Base-by-base conservation (phyloP, 2,797 vertebrate species). In the Xenopus petersii region DNA sequence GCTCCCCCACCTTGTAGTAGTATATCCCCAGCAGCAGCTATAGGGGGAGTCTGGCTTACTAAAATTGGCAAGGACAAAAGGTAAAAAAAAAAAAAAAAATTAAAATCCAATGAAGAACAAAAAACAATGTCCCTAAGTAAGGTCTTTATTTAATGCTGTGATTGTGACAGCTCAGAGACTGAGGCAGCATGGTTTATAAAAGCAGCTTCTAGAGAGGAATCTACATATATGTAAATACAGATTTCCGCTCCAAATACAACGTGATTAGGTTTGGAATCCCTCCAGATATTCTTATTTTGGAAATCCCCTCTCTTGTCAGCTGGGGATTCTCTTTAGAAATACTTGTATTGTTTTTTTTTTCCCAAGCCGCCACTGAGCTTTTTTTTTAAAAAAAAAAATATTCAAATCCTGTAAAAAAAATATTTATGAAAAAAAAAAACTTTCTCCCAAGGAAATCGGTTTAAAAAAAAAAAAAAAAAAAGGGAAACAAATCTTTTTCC, bases 61-160 rank as follows among this genome's bases (percentile, higher is more conserved):
- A 36, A 36, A 36, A 36, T 6, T 36, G 33, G 6, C 33, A 36
- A 36, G 36, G 36, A 42, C 4, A 42, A 15, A 15, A 10, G 49
- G 49, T 51, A 51, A 0, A 51, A 12, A 51, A 51, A 51, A 51
- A 51, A 51, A 11, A 13, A 11, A 49, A 1, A 3, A 3, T 2
- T 4, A 51, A 12, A 12, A 51, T 12, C 10, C 6, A 9, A 3
- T 11, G 2, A 13, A 49, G 13, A 13, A 1, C 26, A 30, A 30
- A 30, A 51, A 51, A 51, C 1, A 51, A 51, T 51, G 12, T 51
- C 12, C 5, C 49, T 21, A 24, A 3, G 6, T 13, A 15, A 6
- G 12, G 15, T 33, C 48, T 51, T 30, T 78, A 70, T 30, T 69
- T 69, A 42, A 73, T 54, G 13, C 65, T 70, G 26, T 54, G 76